A percentile compares a stretch with the other conserved stretches of the same genome.
Conservation (phyloP, 1,140 invertebrate genomes). For the Neodiprion virginianus region DNA sequence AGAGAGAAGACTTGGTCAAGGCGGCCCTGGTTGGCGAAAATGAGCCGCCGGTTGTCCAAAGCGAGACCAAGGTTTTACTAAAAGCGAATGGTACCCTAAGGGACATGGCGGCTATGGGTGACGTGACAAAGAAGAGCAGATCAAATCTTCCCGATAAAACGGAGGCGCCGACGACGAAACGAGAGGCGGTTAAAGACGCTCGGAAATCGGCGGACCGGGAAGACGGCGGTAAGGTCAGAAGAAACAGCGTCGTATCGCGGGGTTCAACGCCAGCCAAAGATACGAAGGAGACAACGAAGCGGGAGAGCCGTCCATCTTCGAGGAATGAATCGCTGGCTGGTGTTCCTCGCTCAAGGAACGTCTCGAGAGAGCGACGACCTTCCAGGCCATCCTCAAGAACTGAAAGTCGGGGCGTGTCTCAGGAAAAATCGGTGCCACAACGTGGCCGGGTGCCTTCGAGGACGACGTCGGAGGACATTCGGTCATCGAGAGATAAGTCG, state of each 20-base stretch:
- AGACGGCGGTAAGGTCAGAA: constrained; percentile 16
- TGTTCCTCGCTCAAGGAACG: constrained; percentile 38
- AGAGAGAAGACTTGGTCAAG: constrained; percentile 69
- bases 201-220: constrained; percentile 10
- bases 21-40: constrained; percentile 59
- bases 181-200: constrained; percentile 1
- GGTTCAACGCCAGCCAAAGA: constrained; percentile 34
- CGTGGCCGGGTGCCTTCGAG: constrained; percentile 29
- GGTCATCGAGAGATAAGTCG: constrained; percentile 13
- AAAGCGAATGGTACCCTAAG: not conserved
- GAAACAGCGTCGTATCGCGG: constrained; percentile 24
- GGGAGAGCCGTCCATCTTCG: constrained; percentile 28
- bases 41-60: constrained; percentile 24
- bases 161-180: not conserved
- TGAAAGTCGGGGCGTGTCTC: constrained; percentile 26
- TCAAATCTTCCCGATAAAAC: constrained; percentile 16
- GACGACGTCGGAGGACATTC: constrained; percentile 27
- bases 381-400: constrained; percentile 42
- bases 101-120: not conserved
- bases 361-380: constrained; percentile 35
- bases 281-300: not conserved
- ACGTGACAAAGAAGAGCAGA: not conserved
- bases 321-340: constrained; percentile 38
- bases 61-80: constrained; percentile 9
- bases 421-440: constrained; percentile 22